Evolutionary conservation across 1,140 invertebrate species (phyloP), one percentile per base, ranked within the genome.

Genomic region (Drosophila hydei): DNA sequence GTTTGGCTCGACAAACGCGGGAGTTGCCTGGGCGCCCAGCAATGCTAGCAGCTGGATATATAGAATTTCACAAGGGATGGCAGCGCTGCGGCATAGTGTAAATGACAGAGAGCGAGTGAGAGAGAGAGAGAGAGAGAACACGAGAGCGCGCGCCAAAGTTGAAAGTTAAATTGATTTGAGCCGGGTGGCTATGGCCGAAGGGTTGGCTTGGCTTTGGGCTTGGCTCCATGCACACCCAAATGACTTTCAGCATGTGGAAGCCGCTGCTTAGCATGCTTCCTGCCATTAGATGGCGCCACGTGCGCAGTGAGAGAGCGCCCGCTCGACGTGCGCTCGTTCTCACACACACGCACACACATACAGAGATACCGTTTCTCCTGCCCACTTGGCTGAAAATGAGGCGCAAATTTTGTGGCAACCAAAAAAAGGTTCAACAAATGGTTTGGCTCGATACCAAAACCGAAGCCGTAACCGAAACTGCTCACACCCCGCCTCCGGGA

Each of bases 211-310:
- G 61, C 60, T 64, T 68, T 79, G 77, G 69, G 73, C 79, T 70
- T 64, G 63, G 69, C 70, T 42, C 38, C 70, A 67, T 11, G 59
- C 68, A 60, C 75, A 78, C 52, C 78, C 67, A 74, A 79, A 73
- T 74, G 83, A 88, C 77, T 88, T 85, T 87, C 81, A 87, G 81
- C 81, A 78, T 87, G 81, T 87, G 81, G 81, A 81, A 87, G 81
- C 83, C 72, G 77, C 81, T 87, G 78, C 81, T 87, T 87, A 87
- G 67, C 78, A 77, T 78, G 83, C 72, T 87, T 87, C 81, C 81
- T 87, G 83, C 84, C 76, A 84, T 67, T 72, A 72, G 54, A 72
- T 40, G 40, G n/a, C 56, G 80, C 80, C 81, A 85, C 83, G 83
- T 85, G 80, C 81, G 77, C 74, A 62, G 45, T 40, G 67, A 69